A percentile compares a stretch with the other conserved stretches of the same genome.
phyloP scores from a whole-genome alignment of 2,113 vertebrate genomes.

The Chloropsis cyanopogon region DNA sequence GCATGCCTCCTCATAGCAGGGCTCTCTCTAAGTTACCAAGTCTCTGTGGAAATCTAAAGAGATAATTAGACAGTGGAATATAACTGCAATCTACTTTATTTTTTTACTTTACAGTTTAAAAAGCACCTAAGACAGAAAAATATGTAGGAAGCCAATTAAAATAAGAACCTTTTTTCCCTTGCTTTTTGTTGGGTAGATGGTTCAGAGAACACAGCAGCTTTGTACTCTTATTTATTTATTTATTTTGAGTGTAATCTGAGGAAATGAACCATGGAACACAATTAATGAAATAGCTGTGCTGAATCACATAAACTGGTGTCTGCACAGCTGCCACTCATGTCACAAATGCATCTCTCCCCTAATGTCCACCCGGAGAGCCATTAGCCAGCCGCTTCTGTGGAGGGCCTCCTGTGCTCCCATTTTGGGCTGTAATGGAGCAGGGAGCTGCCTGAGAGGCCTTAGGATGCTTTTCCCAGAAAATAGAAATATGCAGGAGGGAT shows the following conservation, averaged over 20 bases:
- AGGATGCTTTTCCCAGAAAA: not conserved
- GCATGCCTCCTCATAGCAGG: not conserved
- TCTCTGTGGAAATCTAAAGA: slow-evolving; percentile 20
- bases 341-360: slow-evolving; percentile 33
- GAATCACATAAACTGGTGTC: slow-evolving; percentile 52
- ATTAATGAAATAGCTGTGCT: slow-evolving; percentile 71
- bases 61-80: slow-evolving; percentile 17
- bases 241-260: slow-evolving; percentile 57
- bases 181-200: not conserved
- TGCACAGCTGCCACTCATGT: slow-evolving; percentile 54
- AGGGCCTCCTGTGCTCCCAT: slow-evolving; percentile 53
- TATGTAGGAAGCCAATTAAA: slow-evolving; percentile 34
- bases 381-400: slow-evolving; percentile 47
- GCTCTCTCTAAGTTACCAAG: not conserved
- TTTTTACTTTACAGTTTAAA: slow-evolving; percentile 25
- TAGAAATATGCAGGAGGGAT: not conserved
- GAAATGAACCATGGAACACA: slow-evolving; percentile 73
- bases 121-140: slow-evolving; percentile 7
- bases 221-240: slow-evolving; percentile 48
- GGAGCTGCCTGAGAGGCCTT: not conserved
- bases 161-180: not conserved
- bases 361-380: slow-evolving; percentile 53
- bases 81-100: not conserved
- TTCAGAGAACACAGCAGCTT: not conserved
- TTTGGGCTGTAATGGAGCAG: slow-evolving; percentile 31